Conservation (phyloP, 2,797 vertebrate genomes). For the Poecilia picta region DNA sequence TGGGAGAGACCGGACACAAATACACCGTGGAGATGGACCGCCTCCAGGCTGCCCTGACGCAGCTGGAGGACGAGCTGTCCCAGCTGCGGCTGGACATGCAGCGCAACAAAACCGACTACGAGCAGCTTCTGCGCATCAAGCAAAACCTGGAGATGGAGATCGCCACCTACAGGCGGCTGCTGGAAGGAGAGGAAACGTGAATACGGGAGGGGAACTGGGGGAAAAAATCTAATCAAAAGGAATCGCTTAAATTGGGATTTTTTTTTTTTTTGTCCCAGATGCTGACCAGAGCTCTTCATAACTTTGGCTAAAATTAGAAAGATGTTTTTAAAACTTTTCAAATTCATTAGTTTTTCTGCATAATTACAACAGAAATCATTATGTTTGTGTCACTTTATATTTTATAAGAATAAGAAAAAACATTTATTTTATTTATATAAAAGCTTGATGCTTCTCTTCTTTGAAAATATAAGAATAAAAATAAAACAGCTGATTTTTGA, state of each 20-base stretch:
- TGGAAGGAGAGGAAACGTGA: slow-evolving; percentile 83
- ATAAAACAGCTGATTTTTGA: not conserved
- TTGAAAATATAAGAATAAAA: not conserved
- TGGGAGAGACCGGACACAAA: slow-evolving; percentile 78
- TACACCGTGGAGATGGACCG: slow-evolving; percentile 81
- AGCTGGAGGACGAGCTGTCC: slow-evolving; percentile 84
- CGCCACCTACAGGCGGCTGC: slow-evolving; percentile 82
- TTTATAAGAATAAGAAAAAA: not conserved
- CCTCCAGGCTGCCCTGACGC: slow-evolving; percentile 78
- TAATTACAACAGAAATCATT: not conserved
- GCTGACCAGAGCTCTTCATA: not conserved
- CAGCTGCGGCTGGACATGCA: slow-evolving; percentile 83
- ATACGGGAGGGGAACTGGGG: slow-evolving; percentile 11
- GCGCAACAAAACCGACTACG: slow-evolving; percentile 84
- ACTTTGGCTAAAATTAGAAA: not conserved
- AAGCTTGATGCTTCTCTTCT: too few relatives aligned
- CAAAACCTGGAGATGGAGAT: slow-evolving; percentile 87
- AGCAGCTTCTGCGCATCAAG: slow-evolving; percentile 83
- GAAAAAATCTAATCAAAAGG: not conserved
- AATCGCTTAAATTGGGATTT: not conserved
- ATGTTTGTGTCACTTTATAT: not conserved
- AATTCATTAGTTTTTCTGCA: not conserved
- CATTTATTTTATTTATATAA: not conserved
- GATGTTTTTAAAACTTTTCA: not conserved
- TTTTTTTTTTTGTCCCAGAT: not conserved